A percentile compares a stretch with the other conserved stretches of the same genome.
phyloP scores from a whole-genome alignment of 2,888 invertebrate genomes.

The Amblyjoppa fuscipennis region DNA sequence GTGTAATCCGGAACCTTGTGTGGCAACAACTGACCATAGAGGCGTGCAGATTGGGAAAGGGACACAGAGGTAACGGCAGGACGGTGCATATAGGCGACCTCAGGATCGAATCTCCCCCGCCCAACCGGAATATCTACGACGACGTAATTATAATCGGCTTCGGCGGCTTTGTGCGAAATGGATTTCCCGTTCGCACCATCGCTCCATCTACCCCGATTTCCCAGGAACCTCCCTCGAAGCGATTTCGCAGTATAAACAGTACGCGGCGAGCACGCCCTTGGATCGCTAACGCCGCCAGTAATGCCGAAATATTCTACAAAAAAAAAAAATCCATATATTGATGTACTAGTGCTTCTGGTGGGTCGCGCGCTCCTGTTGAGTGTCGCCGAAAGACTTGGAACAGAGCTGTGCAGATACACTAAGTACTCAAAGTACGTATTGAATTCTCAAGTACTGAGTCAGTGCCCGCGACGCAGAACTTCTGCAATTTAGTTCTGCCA shows the following conservation, averaged over 20 bases:
- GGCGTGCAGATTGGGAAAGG: conserved; percentile 14
- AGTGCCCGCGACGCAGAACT: too few relatives aligned
- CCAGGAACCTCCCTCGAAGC: neutral
- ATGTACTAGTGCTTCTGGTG: too few relatives aligned
- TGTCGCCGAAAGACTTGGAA: too few relatives aligned
- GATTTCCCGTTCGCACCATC: conserved; percentile 11
- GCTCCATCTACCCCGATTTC: neutral
- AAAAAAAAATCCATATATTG: neutral
- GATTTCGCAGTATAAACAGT: conserved; percentile 9
- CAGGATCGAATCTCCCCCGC: conserved; percentile 17
- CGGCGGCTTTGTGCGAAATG: conserved; percentile 49
- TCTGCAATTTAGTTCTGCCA: too few relatives aligned
- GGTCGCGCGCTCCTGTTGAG: too few relatives aligned
- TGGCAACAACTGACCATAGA: conserved; percentile 40
- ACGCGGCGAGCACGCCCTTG: neutral
- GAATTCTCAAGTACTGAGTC: too few relatives aligned
- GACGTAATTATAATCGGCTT: conserved; percentile 59
- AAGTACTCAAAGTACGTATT: too few relatives aligned
- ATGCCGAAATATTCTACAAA: neutral
- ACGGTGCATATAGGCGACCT: conserved; percentile 18
- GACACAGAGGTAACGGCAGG: conserved; percentile 22
- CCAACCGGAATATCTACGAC: conserved; percentile 36
- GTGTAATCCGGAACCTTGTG: conserved; percentile 51
- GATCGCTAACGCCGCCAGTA: neutral
- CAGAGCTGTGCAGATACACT: too few relatives aligned